phyloP scores from a whole-genome alignment of 2,888 invertebrate genomes.

The Lordiphosa fenestrarum region DNA sequence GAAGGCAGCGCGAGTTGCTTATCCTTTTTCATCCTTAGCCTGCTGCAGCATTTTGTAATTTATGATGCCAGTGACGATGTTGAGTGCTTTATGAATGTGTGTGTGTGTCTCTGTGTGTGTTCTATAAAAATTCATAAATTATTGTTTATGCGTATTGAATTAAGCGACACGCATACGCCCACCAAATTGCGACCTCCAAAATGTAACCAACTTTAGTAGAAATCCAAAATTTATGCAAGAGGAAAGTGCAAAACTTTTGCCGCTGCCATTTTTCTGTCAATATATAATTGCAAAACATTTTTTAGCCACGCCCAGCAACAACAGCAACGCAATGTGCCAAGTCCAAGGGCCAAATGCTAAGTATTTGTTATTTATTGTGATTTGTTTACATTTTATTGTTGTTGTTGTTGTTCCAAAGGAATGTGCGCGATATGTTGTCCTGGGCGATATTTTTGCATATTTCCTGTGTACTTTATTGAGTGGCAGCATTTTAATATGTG shows the following conservation, averaged over 20 bases:
- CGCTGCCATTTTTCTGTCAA: constrained; percentile 65
- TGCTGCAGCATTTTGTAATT: constrained; percentile 3
- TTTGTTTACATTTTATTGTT: constrained; percentile 59
- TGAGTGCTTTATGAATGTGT: neutral
- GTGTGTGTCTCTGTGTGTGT: constrained; percentile 8
- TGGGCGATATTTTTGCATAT: constrained; percentile 29
- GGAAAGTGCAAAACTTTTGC: constrained; percentile 41
- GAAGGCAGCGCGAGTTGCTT: too few relatives aligned
- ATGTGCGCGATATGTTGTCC: constrained; percentile 8
- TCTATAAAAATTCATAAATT: constrained; percentile 67
- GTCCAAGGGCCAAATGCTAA: constrained; percentile 26
- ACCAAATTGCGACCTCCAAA: neutral
- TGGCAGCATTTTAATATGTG: constrained; percentile 54
- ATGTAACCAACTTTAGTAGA: constrained; percentile 29
- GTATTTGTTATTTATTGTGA: constrained; percentile 63
- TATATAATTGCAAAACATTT: constrained; percentile 60
- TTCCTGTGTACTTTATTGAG: constrained; percentile 19
- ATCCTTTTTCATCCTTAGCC: too few relatives aligned
- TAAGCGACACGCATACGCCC: constrained; percentile 36
- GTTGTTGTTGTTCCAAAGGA: constrained; percentile 22
- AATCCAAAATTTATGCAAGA: constrained; percentile 55
- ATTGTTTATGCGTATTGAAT: constrained; percentile 65
- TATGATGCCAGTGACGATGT: neutral
- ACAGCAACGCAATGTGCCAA: constrained; percentile 10
- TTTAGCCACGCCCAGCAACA: constrained; percentile 33